Percentiles rank a stretch among this genome's conserved stretches.
Conservation (phyloP, 2,888 invertebrate genomes). For the Pseudococcus jackbeardsleyi region DNA sequence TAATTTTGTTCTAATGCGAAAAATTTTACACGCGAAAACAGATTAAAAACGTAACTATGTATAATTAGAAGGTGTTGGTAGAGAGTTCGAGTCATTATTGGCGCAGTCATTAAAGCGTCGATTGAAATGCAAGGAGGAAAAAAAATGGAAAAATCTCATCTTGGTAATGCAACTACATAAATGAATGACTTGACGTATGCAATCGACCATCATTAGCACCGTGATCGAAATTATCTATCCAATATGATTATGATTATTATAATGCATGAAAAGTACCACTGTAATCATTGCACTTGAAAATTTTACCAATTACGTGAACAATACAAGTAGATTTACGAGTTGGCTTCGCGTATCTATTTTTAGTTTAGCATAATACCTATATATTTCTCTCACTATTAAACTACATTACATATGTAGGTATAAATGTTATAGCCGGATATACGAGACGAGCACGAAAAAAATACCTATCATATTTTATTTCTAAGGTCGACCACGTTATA, state of each 20-base stretch:
- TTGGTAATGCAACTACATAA: not conserved
- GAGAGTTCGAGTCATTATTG: not conserved
- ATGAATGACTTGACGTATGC: not conserved
- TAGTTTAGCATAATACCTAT: not conserved
- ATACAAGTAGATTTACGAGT: not conserved
- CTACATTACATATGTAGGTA: not conserved
- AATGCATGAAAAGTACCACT: not conserved
- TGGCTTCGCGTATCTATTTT: not conserved
- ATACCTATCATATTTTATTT: not conserved
- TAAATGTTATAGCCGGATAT: not conserved
- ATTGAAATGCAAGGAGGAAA: not conserved
- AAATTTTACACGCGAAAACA: not conserved
- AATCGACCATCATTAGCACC: not conserved
- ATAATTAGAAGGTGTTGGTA: not conserved
- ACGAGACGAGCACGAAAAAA: not conserved
- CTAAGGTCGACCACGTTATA: not conserved
- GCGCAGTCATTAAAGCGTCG: not conserved
- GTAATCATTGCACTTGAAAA: conserved; percentile 7
- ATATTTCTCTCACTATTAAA: not conserved
- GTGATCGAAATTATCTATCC: not conserved
- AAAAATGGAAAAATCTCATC: not conserved
- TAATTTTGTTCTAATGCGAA: not conserved
- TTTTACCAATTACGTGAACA: conserved; percentile 8
- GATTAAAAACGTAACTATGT: not conserved
- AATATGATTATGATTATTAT: not conserved